Base-by-base conservation (phyloP, 2,888 invertebrate genomes). In the Ormyrus thymus region DNA sequence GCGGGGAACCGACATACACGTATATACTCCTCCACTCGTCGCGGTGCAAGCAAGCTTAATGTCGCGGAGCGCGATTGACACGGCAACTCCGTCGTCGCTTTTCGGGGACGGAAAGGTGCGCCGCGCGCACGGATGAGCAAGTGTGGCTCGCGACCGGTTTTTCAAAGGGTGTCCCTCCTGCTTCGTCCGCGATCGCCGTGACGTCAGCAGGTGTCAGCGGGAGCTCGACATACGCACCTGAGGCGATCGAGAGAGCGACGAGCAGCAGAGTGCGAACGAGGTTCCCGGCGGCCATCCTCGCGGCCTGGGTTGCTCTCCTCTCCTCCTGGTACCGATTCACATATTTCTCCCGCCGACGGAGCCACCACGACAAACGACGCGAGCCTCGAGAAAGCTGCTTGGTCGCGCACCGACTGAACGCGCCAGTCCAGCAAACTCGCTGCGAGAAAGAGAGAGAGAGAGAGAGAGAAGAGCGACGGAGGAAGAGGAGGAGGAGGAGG, bases 121-220 rank as follows among this genome's bases (percentile, higher is more conserved):
- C 48, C 15, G 55, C 59, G 61, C 51, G 50, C 58, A n/a, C 8
- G 48, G 55, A 64, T 13, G 51, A 55, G 69, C 56, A 69, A 69
- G 45, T 11, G 1, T 1, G 10, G 11, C 29, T 50, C 5, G 55
- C 8, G 68, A 75, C 75, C 75, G 75, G 75, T 75, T 75, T 68
- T 66, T 48, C n/a, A 46, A 68, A 75, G 66, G 75, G 75, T 53
- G n/a, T n/a, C n/a, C 59, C 11, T n/a, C 51, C 46, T 29, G n/a
- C 43, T 7, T 10, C 66, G 50, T 66, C 58, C 74, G 59, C 56
- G 56, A 15, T n/a, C 29, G 9, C 43, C 64, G 29, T 64, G 65
- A 64, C 65, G 65, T 55, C 71, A 58, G 0, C 45, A 48, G 45
- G 15, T n/a, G n/a, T n/a, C n/a, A n/a, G n/a, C n/a, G n/a, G n/a